Percentiles rank a stretch among this genome's conserved stretches.
Conservation (phyloP, 2,888 invertebrate species). For the Xylocampa areola region DNA sequence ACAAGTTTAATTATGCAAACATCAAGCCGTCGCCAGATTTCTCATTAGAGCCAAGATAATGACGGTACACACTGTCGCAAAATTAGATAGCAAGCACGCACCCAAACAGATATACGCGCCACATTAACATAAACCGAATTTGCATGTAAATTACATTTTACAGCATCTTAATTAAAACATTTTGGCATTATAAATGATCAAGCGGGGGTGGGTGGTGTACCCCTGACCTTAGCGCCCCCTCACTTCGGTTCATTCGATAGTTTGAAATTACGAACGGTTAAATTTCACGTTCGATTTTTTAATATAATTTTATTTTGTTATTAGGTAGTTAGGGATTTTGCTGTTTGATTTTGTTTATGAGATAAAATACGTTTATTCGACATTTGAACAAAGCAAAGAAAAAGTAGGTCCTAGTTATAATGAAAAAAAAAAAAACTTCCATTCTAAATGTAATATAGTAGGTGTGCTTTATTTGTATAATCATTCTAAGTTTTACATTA, state of each 20-base stretch:
- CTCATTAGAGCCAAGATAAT: slow-evolving; percentile 90
- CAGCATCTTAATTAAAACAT: slow-evolving; percentile 91
- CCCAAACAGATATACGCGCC: slow-evolving; percentile 90
- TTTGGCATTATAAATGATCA: slow-evolving; percentile 91
- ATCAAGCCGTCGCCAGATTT: slow-evolving; percentile 90
- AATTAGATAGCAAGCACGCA: slow-evolving; percentile 90
- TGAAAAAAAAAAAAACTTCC: too few relatives aligned
- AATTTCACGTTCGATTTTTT: slow-evolving; percentile 65
- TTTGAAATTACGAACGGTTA: slow-evolving; percentile 67
- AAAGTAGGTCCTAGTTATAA: too few relatives aligned
- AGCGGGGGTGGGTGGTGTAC: slow-evolving; percentile 79
- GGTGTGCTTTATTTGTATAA: too few relatives aligned
- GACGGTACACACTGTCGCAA: slow-evolving; percentile 90
- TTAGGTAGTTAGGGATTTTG: neutral
- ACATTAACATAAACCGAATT: slow-evolving; percentile 91
- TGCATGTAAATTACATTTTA: slow-evolving; percentile 91
- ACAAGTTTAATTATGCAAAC: slow-evolving; percentile 90
- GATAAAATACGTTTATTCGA: too few relatives aligned
- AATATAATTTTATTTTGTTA: slow-evolving; percentile 18
- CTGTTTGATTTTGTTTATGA: too few relatives aligned
- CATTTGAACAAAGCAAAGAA: too few relatives aligned
- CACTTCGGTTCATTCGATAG: slow-evolving; percentile 80
- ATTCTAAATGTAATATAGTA: too few relatives aligned
- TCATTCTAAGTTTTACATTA: too few relatives aligned
- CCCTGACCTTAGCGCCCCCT: slow-evolving; percentile 80